A percentile compares a stretch with the other conserved stretches of the same genome.
These are phyloP conservation scores for Oncorhynchus clarkii DNA, from an alignment of 2,113 vertebrate species.

Conservation along the genomic window DNA sequence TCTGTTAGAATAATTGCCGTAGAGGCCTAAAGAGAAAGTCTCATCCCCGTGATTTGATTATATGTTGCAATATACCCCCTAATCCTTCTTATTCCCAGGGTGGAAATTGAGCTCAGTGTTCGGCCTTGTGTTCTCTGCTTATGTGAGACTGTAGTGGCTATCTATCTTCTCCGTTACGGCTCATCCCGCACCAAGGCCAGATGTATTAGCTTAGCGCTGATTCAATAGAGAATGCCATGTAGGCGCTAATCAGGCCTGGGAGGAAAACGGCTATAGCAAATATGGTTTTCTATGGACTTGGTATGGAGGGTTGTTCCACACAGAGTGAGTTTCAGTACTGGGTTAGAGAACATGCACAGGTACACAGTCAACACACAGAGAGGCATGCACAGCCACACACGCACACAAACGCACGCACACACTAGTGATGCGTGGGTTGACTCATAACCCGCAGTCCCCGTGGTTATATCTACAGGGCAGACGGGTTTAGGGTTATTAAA, in stretches of 20 bases:
- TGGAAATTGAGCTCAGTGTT: conserved; percentile 15
- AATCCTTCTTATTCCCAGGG: background rate
- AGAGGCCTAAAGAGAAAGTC: background rate
- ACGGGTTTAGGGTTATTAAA: no score
- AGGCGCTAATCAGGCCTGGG: conserved; percentile 17
- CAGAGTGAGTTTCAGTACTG: no score
- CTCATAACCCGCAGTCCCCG: no score
- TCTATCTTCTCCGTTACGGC: background rate
- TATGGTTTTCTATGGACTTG: conserved; percentile 12
- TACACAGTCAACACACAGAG: no score
- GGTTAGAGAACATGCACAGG: no score
- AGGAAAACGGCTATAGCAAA: conserved; percentile 6
- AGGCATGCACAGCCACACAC: no score
- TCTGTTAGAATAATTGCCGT: background rate
- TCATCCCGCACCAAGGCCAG: conserved; percentile 19
- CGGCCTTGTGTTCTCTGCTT: conserved; percentile 9
- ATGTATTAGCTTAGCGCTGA: background rate
- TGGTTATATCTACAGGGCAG: no score
- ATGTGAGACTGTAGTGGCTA: conserved; percentile 24
- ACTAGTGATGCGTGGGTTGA: no score
- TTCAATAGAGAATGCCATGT: conserved; percentile 20
- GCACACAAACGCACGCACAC: no score
- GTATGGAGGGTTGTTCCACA: no score
- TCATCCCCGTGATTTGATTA: background rate
- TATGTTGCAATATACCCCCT: background rate